Percentiles rank a stretch among this genome's conserved stretches.
Conservation (phyloP, 2,888 invertebrate genomes). For the Pseudococcus longispinus region DNA sequence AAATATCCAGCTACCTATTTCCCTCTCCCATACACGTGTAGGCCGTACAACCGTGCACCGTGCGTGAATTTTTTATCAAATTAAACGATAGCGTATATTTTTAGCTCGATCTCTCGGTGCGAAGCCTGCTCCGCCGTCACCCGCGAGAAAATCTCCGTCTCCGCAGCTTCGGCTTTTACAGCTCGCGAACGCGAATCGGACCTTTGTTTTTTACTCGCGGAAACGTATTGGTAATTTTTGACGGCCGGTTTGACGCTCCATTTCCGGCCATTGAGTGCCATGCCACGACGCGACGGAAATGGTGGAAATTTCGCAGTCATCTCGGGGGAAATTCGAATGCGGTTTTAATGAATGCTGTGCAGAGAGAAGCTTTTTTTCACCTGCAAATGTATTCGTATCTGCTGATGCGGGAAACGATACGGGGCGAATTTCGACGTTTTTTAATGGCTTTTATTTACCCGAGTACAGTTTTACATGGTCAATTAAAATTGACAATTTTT, state of each 20-base stretch:
- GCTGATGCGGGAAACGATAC: no score
- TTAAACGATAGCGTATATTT: conserved; percentile 18
- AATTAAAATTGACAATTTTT: no score
- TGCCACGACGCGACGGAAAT: neutral
- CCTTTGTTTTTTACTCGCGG: neutral
- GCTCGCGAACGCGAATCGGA: neutral
- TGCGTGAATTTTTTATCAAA: conserved; percentile 26
- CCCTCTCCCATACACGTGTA: neutral
- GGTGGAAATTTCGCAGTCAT: neutral
- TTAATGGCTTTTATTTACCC: no score
- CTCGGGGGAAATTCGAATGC: neutral
- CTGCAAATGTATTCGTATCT: no score
- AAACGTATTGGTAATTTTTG: neutral
- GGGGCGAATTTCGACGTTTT: no score
- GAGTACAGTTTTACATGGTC: no score
- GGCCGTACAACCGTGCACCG: neutral
- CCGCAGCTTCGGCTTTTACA: neutral
- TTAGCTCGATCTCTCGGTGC: neutral
- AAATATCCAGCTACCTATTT: neutral
- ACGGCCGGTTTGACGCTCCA: neutral
- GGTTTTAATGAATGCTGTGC: no score
- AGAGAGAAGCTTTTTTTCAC: no score
- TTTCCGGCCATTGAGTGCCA: neutral
- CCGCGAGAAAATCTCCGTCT: neutral
- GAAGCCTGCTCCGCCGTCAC: neutral